A percentile compares a stretch with the other conserved stretches of the same genome.
Conservation (phyloP, 2,113 vertebrate genomes). For the Sylvia atricapilla region DNA sequence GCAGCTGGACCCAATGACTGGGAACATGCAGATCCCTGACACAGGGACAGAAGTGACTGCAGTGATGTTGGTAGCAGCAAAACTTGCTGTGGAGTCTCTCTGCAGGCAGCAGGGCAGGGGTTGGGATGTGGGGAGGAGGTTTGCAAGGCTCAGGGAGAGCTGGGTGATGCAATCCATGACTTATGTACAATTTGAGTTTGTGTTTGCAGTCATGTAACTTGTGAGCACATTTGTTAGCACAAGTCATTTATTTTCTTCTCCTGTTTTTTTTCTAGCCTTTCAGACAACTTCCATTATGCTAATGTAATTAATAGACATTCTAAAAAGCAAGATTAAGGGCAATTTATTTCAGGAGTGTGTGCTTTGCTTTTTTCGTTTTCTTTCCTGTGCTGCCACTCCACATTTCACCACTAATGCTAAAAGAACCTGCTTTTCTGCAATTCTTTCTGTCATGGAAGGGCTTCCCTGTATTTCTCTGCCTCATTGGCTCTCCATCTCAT, state of each 20-base stretch:
- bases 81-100: neutral
- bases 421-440: slow-evolving; percentile 28
- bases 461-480: slow-evolving; percentile 45
- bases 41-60: neutral
- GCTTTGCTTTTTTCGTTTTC: neutral
- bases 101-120: neutral
- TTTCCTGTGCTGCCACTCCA: neutral
- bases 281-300: neutral
- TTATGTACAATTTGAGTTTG: accelerated
- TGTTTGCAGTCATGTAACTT: neutral
- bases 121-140: neutral
- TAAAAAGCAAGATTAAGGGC: neutral
- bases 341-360: slow-evolving; percentile 6
- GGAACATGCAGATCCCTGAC: neutral
- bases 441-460: neutral
- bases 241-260: neutral
- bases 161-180: neutral
- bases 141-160: neutral
- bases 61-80: neutral
- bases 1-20: neutral
- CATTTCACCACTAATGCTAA: neutral
- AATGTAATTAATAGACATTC: slow-evolving; percentile 21
- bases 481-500: slow-evolving; percentile 58
- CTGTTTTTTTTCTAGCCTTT: neutral
- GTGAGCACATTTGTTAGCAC: neutral